Conservation (phyloP, 1,140 invertebrate species). For the Zaprionus ornatus region DNA sequence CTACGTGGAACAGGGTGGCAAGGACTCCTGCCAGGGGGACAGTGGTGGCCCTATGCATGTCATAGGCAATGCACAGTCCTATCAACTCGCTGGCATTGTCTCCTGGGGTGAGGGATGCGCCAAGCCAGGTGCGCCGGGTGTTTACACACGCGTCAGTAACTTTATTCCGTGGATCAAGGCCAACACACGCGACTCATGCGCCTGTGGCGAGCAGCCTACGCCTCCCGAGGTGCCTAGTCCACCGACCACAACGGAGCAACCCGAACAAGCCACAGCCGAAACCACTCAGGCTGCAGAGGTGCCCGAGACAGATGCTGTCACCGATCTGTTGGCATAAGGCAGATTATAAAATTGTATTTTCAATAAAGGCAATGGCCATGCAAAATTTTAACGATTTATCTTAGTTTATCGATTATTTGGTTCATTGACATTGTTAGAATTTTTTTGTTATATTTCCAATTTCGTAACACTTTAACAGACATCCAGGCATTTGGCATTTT, state of each 20-base stretch:
- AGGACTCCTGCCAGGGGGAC: constrained; percentile 91
- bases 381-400: background rate
- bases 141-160: constrained; percentile 92
- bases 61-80: constrained; percentile 66
- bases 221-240: background rate
- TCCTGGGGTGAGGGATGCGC: constrained; percentile 94
- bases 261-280: constrained; percentile 13
- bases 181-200: constrained; percentile 88
- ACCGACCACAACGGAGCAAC: constrained; percentile 35
- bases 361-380: constrained; percentile 34
- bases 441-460: background rate
- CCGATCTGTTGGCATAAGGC: constrained; percentile 4
- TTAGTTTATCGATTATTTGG: background rate
- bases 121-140: constrained; percentile 90
- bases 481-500: background rate
- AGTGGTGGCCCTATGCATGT: constrained; percentile 88
- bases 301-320: constrained; percentile 42
- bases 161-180: constrained; percentile 90
- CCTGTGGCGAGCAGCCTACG: constrained; percentile 83
- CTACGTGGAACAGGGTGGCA: constrained; percentile 88
- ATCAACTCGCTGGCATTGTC: constrained; percentile 86
- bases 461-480: no score
- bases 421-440: background rate
- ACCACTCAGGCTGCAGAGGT: constrained; percentile 31
- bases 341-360: background rate